These are phyloP conservation scores for Hypotaenidia okinawae DNA, from an alignment of 2,797 vertebrate genomes.

Conservation along the genomic window DNA sequence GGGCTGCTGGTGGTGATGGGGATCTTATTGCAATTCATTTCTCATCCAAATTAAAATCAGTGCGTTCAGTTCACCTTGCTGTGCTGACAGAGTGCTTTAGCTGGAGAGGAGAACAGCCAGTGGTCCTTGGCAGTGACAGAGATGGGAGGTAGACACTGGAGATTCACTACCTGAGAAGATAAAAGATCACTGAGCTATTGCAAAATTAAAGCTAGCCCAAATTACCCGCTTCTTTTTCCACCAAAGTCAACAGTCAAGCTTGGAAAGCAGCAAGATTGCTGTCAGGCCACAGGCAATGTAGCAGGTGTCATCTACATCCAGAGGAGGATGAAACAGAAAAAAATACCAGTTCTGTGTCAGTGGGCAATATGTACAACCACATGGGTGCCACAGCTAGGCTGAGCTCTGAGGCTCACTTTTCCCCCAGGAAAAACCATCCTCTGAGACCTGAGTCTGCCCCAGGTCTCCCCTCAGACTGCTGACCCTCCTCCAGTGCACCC, in stretches of 20 bases:
- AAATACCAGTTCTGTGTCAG: too few species aligned
- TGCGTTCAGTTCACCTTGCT: conserved; percentile 36
- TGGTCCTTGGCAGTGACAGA: neutral
- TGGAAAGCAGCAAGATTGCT: neutral
- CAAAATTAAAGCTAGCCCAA: neutral
- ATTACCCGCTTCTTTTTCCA: neutral
- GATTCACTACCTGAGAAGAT: neutral
- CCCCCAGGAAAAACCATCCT: neutral
- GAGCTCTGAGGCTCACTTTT: neutral
- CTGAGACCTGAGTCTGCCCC: neutral
- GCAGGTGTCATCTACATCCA: neutral
- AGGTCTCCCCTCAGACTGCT: neutral
- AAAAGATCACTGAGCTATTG: neutral
- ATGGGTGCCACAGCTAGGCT: neutral
- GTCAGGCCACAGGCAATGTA: neutral
- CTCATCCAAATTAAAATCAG: conserved; percentile 65
- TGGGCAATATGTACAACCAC: neutral
- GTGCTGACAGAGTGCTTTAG: conserved; percentile 24
- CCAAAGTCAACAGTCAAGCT: neutral
- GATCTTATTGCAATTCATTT: conserved; percentile 33
- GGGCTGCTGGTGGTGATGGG: neutral
- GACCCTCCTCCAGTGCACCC: neutral
- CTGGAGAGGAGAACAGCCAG: neutral
- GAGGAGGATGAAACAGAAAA: neutral
- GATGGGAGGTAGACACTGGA: neutral